Evolutionary conservation across 2,797 vertebrate species (phyloP).

Genomic region (Heliangelus exortis): DNA sequence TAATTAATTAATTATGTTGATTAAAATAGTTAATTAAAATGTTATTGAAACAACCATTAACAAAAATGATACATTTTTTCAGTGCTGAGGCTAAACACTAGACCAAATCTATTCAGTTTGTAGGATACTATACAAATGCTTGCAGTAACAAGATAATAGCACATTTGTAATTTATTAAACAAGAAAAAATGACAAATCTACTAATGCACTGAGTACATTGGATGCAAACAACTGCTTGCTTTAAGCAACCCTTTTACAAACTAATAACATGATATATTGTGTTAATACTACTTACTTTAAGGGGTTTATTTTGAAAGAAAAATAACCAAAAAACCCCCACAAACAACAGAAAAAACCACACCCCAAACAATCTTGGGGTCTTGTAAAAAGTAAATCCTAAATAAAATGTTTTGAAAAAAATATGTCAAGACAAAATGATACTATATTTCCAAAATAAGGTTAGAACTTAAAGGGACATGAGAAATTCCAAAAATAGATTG

Average conservation of each 20-base stretch:
- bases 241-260: neutral
- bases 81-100: neutral
- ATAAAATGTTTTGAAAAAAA: neutral
- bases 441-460: neutral
- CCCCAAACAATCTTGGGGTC: rapidly evolving
- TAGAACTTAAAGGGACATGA: neutral
- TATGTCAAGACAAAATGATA: neutral
- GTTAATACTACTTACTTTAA: neutral
- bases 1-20: neutral
- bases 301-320: neutral
- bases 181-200: neutral
- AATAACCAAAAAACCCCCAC: no score
- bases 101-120: neutral
- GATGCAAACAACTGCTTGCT: neutral
- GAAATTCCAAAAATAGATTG: neutral
- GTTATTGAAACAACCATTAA: neutral
- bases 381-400: neutral
- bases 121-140: neutral
- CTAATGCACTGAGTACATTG: neutral
- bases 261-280: neutral
- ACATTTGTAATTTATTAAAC: neutral
- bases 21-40: neutral
- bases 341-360: rapidly evolving
- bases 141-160: neutral
- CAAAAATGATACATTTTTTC: neutral